Conservation (phyloP, 2,113 vertebrate genomes). For the Notothenia coriiceps region DNA sequence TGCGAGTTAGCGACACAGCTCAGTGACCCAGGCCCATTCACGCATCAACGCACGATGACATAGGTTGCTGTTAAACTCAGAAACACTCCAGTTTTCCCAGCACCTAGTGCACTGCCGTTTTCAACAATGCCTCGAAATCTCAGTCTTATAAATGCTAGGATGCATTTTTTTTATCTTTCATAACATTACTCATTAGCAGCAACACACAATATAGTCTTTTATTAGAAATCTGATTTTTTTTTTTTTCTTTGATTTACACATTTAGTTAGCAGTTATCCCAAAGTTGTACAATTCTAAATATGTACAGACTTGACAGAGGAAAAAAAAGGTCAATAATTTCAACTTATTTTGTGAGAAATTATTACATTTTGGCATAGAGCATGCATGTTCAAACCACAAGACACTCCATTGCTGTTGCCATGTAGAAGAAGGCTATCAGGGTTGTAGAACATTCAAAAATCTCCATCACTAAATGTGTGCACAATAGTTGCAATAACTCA, state of each 20-base stretch:
- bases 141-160: background rate
- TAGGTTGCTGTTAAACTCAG: slow-evolving; percentile 17
- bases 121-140: slow-evolving; percentile 9
- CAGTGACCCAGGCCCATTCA: slow-evolving; percentile 13
- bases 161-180: background rate
- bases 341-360: background rate
- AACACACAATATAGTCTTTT: no score
- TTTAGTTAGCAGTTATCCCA: no score
- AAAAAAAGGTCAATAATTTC: background rate
- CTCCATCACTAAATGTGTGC: background rate
- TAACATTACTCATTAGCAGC: no score
- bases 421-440: background rate
- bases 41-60: background rate
- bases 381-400: no score
- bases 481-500: background rate
- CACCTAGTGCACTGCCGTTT: background rate
- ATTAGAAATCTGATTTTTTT: no score
- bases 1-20: slow-evolving; percentile 26
- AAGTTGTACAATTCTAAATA: background rate
- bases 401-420: background rate
- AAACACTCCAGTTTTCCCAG: slow-evolving; percentile 26
- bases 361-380: background rate
- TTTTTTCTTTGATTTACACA: no score
- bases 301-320: background rate
- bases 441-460: background rate